These are phyloP conservation scores for Tipula lateralis DNA, from an alignment of 2,888 invertebrate species.

Conservation along the genomic window DNA sequence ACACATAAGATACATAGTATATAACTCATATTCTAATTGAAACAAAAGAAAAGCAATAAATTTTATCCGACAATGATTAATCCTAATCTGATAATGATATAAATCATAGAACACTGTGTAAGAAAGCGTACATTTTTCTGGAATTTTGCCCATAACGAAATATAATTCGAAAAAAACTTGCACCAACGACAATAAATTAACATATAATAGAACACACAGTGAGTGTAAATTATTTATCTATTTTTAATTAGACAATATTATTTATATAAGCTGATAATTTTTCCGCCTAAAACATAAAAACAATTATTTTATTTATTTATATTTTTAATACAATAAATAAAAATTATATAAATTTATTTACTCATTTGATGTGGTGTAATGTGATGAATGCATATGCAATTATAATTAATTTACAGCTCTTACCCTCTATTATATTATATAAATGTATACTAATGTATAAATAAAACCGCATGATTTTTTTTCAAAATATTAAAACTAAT, in stretches of 20 bases:
- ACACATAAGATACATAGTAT: background rate
- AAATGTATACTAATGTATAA: background rate
- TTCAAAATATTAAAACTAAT: background rate
- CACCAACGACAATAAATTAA: background rate
- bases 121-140: background rate
- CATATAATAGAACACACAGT: background rate
- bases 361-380: background rate
- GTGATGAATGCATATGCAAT: background rate
- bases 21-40: background rate
- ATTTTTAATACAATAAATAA: background rate
- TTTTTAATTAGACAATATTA: background rate
- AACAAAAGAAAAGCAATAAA: background rate
- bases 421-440: background rate
- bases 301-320: background rate
- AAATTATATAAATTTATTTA: background rate
- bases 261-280: background rate
- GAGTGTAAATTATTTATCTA: background rate
- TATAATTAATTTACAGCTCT: conserved; percentile 9
- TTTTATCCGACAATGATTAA: background rate
- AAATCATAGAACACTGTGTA: background rate
- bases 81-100: background rate
- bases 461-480: background rate
- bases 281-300: background rate
- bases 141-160: background rate
- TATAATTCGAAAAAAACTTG: background rate